Base-by-base conservation (phyloP, 2,888 invertebrate genomes). In the Venusia cambrica region DNA sequence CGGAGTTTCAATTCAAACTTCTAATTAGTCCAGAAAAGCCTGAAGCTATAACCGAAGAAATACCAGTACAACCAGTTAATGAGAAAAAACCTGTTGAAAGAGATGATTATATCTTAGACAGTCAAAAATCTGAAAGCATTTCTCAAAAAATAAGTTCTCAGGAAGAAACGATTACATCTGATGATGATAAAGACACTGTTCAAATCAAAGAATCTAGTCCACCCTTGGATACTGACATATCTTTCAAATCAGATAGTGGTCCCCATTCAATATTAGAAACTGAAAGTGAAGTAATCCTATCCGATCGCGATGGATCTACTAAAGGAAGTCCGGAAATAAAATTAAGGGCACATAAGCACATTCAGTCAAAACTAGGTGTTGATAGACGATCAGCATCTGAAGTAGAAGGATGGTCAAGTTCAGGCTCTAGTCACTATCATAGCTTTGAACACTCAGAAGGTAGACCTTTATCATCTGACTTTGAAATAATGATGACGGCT, bases 341-440 rank as follows among this genome's bases (percentile, higher is more conserved):
- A 60, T 52, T 83, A 5, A 62, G 87, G 46, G 73, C 75, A 5
- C 72, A 87, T 49, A 88, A 84, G 47, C 85, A 87, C 45, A 68
- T 88, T 1, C 78, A 84, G 57, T 81, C 89, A 8, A 81, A 85
- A 43, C 64, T 88, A 16, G 80, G 81, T 6, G 58, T 88, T 18
- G 94, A 93, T 48, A 88, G 94, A 27, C 91, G 92, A 60, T 94
- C 95, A 0, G 92, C 92, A 16, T 91, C 93, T 10, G 95, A 95
- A 56, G 88, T 93, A 10, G 96, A 96, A 70, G 88, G 91, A 2
- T 93, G 93, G 75, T 95, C 95, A 0, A 96, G 96, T 76, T 96
- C 95, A 5, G 95, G 96, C 6, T 95, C 95, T 58, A 96, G 96
- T 63, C 94, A 94, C 54, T 96, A 96, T 64, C 95, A 95, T 45